Evolutionary conservation across 2,888 invertebrate species (phyloP), one percentile per base, ranked within the genome.

Genomic region (Cheilosia scutellata): DNA sequence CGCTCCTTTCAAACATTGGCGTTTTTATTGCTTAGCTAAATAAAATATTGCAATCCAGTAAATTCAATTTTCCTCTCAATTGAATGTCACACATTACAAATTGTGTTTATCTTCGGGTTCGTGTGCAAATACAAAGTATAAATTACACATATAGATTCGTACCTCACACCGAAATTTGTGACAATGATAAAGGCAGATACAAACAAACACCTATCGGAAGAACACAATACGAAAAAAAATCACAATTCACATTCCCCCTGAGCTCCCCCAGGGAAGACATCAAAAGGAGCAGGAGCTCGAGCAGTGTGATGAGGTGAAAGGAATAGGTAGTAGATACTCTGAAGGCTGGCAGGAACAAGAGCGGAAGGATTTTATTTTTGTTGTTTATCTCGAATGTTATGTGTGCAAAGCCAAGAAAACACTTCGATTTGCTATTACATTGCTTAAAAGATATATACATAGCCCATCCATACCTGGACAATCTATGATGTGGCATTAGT

Each of bases 71-170:
- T 88, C 87, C 87, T 82, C 88, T 88, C 88, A 88, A 88, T 88
- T 88, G 88, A 88, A 86, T 88, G 88, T 88, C 88, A 88, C 88
- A 88, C 88, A 87, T 88, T 88, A 87, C 88, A 88, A 88, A 88
- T 88, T 88, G 87, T 88, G 83, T 88, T 88, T 88, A 88, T 88
- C 87, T 88, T 87, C 62, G 72, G 79, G 79, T 80, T 76, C 76
- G 77, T 79, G 82, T 83, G 75, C 70, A 88, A 88, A 88, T 72
- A 88, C 78, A 78, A 77, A 86, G 86, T 86, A 82, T 86, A 82
- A 86, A 77, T 86, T 86, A 86, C 86, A 86, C 47, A 47, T 70
- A 68, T 58, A 75, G 53, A 62, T 86, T 55, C 53, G 60, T 76
- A 49, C 31, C 60, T 66, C 66, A 51, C 72, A 55, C 47, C 82